Conservation (phyloP, 2,888 invertebrate genomes). For the Himalopsyche anomala region DNA sequence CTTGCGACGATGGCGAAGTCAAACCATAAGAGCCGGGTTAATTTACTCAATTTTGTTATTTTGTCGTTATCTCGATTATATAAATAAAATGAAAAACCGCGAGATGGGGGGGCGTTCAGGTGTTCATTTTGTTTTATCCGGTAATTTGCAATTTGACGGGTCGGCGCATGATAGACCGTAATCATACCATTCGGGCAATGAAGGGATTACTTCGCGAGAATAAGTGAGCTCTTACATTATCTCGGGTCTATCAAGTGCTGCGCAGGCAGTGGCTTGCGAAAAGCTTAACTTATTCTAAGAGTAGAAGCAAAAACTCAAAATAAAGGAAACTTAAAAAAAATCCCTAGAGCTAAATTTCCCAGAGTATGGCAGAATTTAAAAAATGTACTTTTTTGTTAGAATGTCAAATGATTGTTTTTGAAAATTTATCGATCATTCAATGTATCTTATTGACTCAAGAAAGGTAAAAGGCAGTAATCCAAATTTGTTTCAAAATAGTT, state of each 20-base stretch:
- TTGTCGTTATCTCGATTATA: constrained; percentile 61
- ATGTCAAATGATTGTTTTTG: no score
- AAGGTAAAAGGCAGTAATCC: no score
- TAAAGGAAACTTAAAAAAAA: no score
- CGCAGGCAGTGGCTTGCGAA: neutral
- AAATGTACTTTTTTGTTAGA: no score
- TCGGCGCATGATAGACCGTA: constrained; percentile 44
- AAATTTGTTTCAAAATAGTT: no score
- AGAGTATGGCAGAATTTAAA: no score
- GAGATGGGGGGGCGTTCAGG: constrained; percentile 51
- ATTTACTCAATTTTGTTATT: constrained; percentile 63
- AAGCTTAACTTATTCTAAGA: neutral
- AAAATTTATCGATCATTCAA: no score
- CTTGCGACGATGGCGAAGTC: neutral
- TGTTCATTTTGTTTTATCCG: constrained; percentile 67
- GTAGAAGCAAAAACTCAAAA: no score
- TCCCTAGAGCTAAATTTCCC: no score
- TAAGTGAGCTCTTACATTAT: neutral
- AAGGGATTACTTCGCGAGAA: constrained; percentile 22
- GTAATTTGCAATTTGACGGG: constrained; percentile 75
- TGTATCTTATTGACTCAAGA: no score
- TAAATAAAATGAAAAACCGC: constrained; percentile 56
- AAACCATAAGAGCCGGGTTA: constrained; percentile 35
- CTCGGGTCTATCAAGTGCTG: neutral
- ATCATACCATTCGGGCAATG: constrained; percentile 47